Evolutionary conservation across 2,113 vertebrate genomes (phyloP), one percentile per base, ranked within the genome.

Genomic region (Dicerorhinus sumatrensis): DNA sequence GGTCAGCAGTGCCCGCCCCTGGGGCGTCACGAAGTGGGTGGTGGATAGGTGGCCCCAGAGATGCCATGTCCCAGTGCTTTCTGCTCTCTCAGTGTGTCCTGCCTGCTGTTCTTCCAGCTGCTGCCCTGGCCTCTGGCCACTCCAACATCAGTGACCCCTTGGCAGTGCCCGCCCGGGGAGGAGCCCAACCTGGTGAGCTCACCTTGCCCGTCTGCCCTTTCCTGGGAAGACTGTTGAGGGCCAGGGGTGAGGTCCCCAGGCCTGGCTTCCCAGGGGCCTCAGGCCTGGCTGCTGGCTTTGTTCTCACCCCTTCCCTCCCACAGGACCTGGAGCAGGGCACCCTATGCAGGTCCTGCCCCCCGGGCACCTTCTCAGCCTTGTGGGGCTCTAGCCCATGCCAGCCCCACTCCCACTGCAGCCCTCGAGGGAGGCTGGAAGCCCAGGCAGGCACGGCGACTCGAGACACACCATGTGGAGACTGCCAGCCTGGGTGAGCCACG

Each of bases 121-220:
- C 98, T 94, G 97, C 98, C 9, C 92, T 99, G 92, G 98, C 97
- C 97, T 99, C 99, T 85, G 94, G 91, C n/a, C 92, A 94, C 92
- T 83, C 70, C 86, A 91, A 83, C 94, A 25, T 63, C 89, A 11
- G 20, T 33, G 0, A 9, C 83, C 23, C 83, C 54, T 29, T 76
- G 87, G 96, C 94, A 94, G 48, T 99, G 99, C 95, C 99, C 99
- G 0, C 98, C 99, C 0, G 99, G 99, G 46, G 98, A 99, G 96
- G 99, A 99, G 97, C 99, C 99, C 8, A 87, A 96, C 5, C 98
- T 98, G 99, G 99, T 99, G 96, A 99, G 99, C 79, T 13, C 2
- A 2, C 7, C 48, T 73, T 17, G 9, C 0, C 72, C 42, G 1
- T 36, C 29, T 5, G 62, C 56, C 58, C 76, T 75, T 25, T 33